These are phyloP conservation scores for Caenorhabditis inopinata DNA, from an alignment of 1,140 invertebrate genomes.

Conservation along the genomic window DNA sequence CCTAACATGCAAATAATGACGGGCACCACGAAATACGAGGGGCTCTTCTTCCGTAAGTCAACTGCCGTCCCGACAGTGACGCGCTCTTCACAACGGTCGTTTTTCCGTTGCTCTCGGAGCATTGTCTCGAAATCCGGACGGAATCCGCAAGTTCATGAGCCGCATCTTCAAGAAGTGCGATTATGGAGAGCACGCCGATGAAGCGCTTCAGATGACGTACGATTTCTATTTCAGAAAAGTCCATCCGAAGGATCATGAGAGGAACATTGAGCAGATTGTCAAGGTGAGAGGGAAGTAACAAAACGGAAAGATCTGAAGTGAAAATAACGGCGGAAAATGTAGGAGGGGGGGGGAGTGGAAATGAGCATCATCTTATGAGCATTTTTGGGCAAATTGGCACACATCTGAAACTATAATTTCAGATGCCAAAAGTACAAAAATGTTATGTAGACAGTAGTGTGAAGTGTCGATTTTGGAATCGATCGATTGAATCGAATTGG, in stretches of 20 bases:
- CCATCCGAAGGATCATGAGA: conserved; percentile 35
- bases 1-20: conserved; percentile 38
- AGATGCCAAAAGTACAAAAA: no score
- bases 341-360: no score
- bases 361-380: no score
- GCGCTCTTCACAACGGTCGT: not conserved
- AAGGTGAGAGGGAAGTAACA: not conserved
- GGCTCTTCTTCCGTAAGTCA: conserved; percentile 43
- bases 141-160: conserved; percentile 27
- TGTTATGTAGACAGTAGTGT: no score
- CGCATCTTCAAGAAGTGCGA: conserved; percentile 28
- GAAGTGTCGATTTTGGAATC: no score
- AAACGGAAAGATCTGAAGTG: no score
- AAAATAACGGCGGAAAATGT: no score
- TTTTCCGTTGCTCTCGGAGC: conserved; percentile 27
- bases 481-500: no score
- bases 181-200: conserved; percentile 7
- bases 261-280: not conserved
- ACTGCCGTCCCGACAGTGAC: not conserved
- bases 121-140: conserved; percentile 5
- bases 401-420: no score
- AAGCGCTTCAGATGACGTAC: not conserved
- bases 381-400: no score
- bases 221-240: conserved; percentile 25
- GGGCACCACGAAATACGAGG: conserved; percentile 44